Base-by-base conservation (phyloP, 2,888 invertebrate species). In the Microdon myrmicae region DNA sequence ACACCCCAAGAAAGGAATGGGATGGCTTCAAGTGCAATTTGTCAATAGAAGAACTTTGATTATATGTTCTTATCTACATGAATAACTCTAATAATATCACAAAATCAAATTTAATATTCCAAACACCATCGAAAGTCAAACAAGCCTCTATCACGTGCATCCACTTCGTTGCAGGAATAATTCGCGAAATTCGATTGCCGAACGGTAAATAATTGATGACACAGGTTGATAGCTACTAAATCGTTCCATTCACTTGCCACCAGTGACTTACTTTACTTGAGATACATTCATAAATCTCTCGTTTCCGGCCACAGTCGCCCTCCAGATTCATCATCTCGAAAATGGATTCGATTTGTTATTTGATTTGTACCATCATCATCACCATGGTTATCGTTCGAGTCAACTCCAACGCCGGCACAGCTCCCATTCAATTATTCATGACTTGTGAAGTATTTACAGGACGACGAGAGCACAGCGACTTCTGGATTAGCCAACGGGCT, bases 281-380 rank as follows among this genome's bases (percentile, higher is more conserved):
- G 34, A 29, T 44, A 31, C 35, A 47, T 43, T 34, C 59, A 60
- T 60, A 60, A 60, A 54, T 54, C 38, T 32, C 34, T 39, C 39
- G 25, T 10, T 8, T 6, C 4, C 3, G 4, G 20, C 8, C 29
- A 13, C 26, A 4, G 19, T 10, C 14, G 4, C 3, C 13, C 28
- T 9, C 29, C 43, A 54, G 38, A 48, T 54, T 31, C 45, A 45
- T 34, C 47, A 53, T 37, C 48, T 43, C 54, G 32, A 48, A 60
- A 48, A 60, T 48, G 43, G 43, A 60, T 54, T 54, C 54, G 54
- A 60, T 60, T 54, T 59, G 39, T 41, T 53, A 53, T 54, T 53
- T 60, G 43, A 48, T 54, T 54, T 38, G 53, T 31, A 25, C 41
- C 43, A 47, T 20, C 31, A 22, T 34, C 45, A 29, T 43, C 19